phyloP scores from a whole-genome alignment of 2,797 vertebrate species.

The Melanotaenia parkinsoni region DNA sequence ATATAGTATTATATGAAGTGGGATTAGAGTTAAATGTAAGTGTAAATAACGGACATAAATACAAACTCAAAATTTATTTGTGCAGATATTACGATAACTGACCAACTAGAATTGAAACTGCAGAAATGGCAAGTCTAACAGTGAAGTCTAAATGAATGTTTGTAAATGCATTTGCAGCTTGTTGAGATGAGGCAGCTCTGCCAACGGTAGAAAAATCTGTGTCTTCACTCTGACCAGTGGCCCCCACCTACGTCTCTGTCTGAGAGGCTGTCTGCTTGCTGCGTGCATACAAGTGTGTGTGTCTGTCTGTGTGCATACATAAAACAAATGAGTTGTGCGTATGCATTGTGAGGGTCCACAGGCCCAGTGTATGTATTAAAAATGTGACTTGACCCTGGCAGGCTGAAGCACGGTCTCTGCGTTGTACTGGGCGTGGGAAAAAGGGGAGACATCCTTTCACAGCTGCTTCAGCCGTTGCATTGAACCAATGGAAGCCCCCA shows the following conservation, averaged over 20 bases:
- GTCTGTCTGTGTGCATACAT: conserved; percentile 85
- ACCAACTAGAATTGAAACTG: not conserved
- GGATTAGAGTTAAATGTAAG: not conserved
- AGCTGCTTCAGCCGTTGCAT: conserved; percentile 90
- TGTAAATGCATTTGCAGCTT: conserved; percentile 40
- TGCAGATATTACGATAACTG: not conserved
- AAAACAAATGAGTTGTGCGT: conserved; percentile 87
- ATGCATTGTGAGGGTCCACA: conserved; percentile 85
- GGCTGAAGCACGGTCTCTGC: conserved; percentile 84
- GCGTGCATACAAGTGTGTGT: conserved; percentile 69
- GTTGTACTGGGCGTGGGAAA: conserved; percentile 92
- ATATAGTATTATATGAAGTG: not conserved
- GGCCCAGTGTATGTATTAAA: conserved; percentile 88
- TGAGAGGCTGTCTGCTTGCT: conserved; percentile 68
- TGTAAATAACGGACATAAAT: not conserved
- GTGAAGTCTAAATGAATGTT: conserved; percentile 7
- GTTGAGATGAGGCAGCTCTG: conserved; percentile 76
- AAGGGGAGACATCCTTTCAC: conserved; percentile 94
- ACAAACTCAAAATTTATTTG: not conserved
- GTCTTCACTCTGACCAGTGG: conserved; percentile 49
- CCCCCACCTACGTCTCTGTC: conserved; percentile 63
- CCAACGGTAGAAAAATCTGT: conserved; percentile 80
- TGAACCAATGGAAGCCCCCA: conserved; percentile 86
- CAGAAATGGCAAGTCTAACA: not conserved
- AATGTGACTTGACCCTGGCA: conserved; percentile 90